Conservation (phyloP, 2,888 invertebrate genomes). For the Drosophila prolongata region DNA sequence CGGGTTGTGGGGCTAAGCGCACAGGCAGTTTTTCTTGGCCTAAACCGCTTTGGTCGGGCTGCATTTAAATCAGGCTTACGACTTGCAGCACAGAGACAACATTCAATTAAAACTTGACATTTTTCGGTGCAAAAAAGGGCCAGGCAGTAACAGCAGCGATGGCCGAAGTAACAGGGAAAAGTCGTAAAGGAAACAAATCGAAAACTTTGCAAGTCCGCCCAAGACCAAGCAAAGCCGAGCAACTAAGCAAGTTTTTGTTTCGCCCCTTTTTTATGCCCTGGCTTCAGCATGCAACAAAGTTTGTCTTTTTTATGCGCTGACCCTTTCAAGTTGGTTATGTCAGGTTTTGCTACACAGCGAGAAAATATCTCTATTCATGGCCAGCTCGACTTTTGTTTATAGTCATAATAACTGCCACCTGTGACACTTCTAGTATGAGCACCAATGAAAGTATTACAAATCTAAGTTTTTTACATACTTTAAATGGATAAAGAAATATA, state of each 20-base stretch:
- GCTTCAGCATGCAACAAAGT: conserved; percentile 36
- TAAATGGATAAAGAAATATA: no score
- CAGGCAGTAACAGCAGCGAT: neutral
- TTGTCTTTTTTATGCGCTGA: conserved; percentile 26
- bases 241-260: conserved; percentile 50
- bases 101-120: conserved; percentile 70
- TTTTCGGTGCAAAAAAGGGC: conserved; percentile 26
- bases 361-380: neutral
- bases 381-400: no score
- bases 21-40: conserved; percentile 11
- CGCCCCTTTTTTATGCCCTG: conserved; percentile 14
- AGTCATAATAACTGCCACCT: no score
- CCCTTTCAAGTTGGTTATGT: conserved; percentile 17
- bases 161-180: conserved; percentile 41
- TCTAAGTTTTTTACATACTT: no score
- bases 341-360: conserved; percentile 23
- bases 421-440: no score
- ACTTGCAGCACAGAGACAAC: conserved; percentile 52
- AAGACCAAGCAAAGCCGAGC: conserved; percentile 29
- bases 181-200: conserved; percentile 52
- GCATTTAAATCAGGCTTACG: conserved; percentile 38
- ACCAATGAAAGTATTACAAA: no score
- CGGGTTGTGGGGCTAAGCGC: neutral
- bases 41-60: conserved; percentile 25
- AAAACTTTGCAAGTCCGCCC: conserved; percentile 47